Base-by-base conservation (phyloP, 2,888 invertebrate genomes). In the Ctenicera cuprea region DNA sequence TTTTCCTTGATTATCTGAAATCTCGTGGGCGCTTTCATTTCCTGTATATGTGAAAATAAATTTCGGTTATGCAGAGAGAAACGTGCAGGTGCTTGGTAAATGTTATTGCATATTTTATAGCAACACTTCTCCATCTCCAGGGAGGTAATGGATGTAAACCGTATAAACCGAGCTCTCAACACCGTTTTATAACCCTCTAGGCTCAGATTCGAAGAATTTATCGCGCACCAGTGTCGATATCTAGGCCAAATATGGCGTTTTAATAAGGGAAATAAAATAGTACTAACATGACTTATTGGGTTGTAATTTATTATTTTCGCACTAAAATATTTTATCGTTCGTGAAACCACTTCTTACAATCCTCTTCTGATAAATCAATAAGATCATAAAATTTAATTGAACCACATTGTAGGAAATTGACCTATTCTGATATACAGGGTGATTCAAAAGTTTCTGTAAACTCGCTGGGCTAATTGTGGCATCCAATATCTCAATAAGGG, bases 131-230 rank as follows among this genome's bases (percentile, higher is more conserved):
- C 67, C 33, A 67, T 67, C 43, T 45, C 41, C n/a, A 20, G 43
- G 57, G 45, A 54, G 12, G 59, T 67, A 59, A 67, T 59, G 33
- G 67, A 48, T 43, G 43, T 59, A 67, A 57, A 67, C 67, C 18
- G 30, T 57, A 67, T 33, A 57, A 67, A 41, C 67, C 45, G 26
- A 59, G 59, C 45, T 57, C 45, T 67, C 43, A 57, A 67, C 67
- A 41, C 59, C 67, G 30, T 59, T 66, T 64, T 59, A 67, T 67
- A 20, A 45, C 67, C 57, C 67, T 67, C 52, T 33, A 59, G 67
- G 22, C 33, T 59, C 30, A 18, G 67, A 67, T 67, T 59, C 59
- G 45, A 30, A 43, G 38, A 67, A 67, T 59, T 67, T 67, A 67
- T 67, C 33, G 57, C 57, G 54, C 57, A 33, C 57, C 18, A 18